Percentiles rank a stretch among this genome's conserved stretches.
These are phyloP conservation scores for Lagocephalus sceleratus DNA, from an alignment of 2,797 vertebrate species.

Conservation along the genomic window DNA sequence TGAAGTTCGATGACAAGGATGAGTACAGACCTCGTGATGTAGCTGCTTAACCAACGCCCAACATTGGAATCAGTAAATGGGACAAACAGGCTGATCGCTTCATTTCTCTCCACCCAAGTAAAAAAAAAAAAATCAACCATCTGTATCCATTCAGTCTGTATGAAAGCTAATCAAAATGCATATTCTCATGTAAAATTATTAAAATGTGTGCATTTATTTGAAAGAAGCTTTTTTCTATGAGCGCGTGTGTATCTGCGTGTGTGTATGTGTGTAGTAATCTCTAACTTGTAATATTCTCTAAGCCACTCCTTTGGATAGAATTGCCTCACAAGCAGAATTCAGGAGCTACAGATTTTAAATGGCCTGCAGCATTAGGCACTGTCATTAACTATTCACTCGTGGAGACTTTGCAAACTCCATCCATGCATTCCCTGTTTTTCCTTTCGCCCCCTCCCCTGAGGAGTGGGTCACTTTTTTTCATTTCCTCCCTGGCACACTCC, in stretches of 20 bases:
- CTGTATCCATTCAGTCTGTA: background rate
- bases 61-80: background rate
- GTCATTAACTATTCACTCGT: slow-evolving; percentile 66
- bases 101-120: background rate
- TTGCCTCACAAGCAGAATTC: slow-evolving; percentile 66
- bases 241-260: slow-evolving; percentile 1
- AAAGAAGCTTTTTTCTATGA: background rate
- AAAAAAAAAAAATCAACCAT: background rate
- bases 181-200: slow-evolving; percentile 14
- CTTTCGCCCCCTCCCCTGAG: slow-evolving; percentile 20
- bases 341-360: slow-evolving; percentile 65
- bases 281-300: slow-evolving; percentile 40
- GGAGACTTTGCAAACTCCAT: slow-evolving; percentile 49
- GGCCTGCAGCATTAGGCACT: slow-evolving; percentile 50
- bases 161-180: slow-evolving; percentile 1
- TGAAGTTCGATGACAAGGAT: background rate
- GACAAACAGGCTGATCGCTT: background rate
- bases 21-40: background rate
- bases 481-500: slow-evolving; percentile 8
- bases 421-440: slow-evolving; percentile 48
- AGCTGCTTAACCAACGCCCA: background rate
- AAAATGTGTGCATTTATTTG: background rate
- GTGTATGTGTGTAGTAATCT: slow-evolving; percentile 14
- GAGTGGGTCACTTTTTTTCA: slow-evolving; percentile 51
- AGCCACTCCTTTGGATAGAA: slow-evolving; percentile 47